Conservation (phyloP, 2,888 invertebrate species). For the Ophonus ardosiacus region DNA sequence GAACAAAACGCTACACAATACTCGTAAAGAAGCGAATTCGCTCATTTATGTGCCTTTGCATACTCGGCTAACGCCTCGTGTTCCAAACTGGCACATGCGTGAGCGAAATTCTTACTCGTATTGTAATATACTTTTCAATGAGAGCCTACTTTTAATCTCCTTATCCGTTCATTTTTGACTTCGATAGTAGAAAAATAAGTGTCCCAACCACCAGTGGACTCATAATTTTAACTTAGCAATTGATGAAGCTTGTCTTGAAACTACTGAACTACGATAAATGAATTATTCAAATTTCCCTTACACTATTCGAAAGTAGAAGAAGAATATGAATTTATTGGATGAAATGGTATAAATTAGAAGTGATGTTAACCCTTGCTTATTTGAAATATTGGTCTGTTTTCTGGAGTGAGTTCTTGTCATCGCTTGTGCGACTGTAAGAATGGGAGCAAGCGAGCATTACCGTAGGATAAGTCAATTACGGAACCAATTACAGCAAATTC, state of each 20-base stretch:
- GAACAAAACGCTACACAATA: too few species aligned
- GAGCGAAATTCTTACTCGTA: too few species aligned
- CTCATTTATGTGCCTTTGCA: too few species aligned
- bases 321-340: background rate
- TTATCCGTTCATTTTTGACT: too few species aligned
- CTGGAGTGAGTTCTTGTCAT: background rate
- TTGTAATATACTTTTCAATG: too few species aligned
- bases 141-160: too few species aligned
- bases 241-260: background rate
- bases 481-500: conserved; percentile 62
- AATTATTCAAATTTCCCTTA: background rate
- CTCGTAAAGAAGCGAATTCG: too few species aligned
- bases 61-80: too few species aligned
- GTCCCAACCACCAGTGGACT: too few species aligned
- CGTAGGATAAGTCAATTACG: conserved; percentile 61
- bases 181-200: too few species aligned
- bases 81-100: too few species aligned
- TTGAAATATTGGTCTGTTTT: background rate
- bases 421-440: conserved; percentile 22
- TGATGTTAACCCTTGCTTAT: background rate
- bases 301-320: background rate
- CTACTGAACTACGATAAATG: background rate
- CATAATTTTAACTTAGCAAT: background rate
- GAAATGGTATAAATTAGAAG: background rate
- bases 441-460: conserved; percentile 1